phyloP scores from a whole-genome alignment of 2,888 invertebrate genomes.

The Pammene fasciana region DNA sequence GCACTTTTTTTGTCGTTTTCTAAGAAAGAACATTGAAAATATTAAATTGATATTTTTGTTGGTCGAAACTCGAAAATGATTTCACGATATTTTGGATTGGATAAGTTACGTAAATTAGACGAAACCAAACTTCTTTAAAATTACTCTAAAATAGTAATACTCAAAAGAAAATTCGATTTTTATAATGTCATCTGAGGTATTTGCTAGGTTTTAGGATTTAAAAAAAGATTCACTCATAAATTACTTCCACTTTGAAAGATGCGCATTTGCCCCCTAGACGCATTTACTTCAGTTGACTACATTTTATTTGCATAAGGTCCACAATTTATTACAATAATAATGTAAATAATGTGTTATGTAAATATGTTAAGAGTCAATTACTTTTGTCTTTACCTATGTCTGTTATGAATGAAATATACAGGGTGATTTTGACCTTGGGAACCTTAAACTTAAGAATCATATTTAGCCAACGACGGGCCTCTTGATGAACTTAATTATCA shows the following conservation, averaged over 20 bases:
- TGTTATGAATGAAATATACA: not conserved
- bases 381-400: conserved; percentile 10
- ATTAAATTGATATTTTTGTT: too few species aligned
- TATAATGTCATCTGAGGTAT: not conserved
- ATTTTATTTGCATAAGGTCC: not conserved
- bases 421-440: not conserved
- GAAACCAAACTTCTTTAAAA: not conserved
- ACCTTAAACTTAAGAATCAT: not conserved
- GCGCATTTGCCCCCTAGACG: not conserved
- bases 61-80: too few species aligned
- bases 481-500: not conserved
- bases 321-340: conserved; percentile 1
- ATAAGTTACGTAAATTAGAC: too few species aligned
- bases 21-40: too few species aligned
- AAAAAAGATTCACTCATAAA: not conserved
- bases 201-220: not conserved
- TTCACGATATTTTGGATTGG: too few species aligned
- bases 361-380: conserved; percentile 17
- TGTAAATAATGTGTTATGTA: conserved; percentile 33
- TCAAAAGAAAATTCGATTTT: too few species aligned
- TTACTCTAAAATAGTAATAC: not conserved
- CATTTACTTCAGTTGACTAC: not conserved
- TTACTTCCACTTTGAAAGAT: too few species aligned
- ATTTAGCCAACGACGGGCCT: too few species aligned
- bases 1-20: too few species aligned